Percentiles rank a stretch among this genome's conserved stretches.
Conservation (phyloP, 2,797 vertebrate genomes). For the Lutjanus argentimaculatus region DNA sequence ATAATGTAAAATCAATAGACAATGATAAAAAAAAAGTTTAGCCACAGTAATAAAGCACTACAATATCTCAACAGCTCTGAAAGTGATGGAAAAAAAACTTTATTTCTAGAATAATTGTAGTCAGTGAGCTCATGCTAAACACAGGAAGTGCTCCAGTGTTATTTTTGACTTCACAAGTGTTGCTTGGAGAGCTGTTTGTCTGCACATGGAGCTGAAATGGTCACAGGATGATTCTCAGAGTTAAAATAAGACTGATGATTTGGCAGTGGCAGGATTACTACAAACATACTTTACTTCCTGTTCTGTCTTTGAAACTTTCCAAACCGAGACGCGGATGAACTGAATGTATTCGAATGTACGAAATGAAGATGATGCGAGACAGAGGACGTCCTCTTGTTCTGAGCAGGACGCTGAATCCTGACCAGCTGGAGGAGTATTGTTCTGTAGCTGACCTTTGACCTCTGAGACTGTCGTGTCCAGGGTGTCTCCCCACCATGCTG, state of each 20-base stretch:
- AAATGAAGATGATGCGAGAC: not conserved
- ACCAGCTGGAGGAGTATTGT: constrained; percentile 26
- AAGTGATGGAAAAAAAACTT: not conserved
- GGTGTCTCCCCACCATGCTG: constrained; percentile 2
- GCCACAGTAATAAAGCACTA: not conserved
- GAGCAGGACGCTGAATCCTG: not conserved
- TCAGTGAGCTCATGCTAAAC: not conserved
- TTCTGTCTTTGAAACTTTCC: not conserved
- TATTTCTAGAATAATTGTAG: constrained; percentile 5
- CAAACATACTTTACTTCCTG: not conserved
- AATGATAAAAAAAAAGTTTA: no score
- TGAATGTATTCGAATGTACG: not conserved
- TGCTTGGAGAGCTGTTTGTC: not conserved
- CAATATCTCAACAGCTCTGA: not conserved
- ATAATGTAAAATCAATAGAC: no score
- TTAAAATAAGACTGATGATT: not conserved
- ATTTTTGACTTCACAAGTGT: not conserved
- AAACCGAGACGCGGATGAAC: not conserved
- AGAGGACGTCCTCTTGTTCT: not conserved
- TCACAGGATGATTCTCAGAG: not conserved
- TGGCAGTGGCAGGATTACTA: not conserved
- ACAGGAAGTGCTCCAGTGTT: not conserved
- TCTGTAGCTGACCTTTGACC: constrained; percentile 50
- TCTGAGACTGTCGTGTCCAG: not conserved
- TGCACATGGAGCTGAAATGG: not conserved